phyloP scores from a whole-genome alignment of 2,888 invertebrate genomes.

The Scaptomyza polygonia region DNA sequence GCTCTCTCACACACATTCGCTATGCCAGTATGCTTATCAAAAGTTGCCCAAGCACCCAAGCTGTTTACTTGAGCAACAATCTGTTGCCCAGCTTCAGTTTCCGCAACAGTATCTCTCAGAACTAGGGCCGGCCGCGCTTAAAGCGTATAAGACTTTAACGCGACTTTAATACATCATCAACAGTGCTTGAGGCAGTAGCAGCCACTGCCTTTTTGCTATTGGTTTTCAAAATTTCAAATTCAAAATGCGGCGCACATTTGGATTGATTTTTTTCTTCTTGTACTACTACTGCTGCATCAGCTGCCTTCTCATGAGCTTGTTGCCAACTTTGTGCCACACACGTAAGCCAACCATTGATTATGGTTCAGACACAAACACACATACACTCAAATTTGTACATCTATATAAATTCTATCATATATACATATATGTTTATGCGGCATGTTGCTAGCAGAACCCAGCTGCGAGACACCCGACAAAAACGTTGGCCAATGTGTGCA shows the following conservation, averaged over 20 bases:
- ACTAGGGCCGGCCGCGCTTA: slow-evolving; percentile 42
- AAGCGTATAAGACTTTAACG: slow-evolving; percentile 70
- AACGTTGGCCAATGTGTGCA: slow-evolving; percentile 67
- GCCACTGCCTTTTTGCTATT: slow-evolving; percentile 1
- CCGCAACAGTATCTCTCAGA: slow-evolving; percentile 27
- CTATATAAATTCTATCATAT: slow-evolving; percentile 12
- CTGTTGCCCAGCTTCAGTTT: slow-evolving; percentile 59
- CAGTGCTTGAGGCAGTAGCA: slow-evolving; percentile 19
- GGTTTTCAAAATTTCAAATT: slow-evolving; percentile 57
- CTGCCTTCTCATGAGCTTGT: slow-evolving; percentile 52
- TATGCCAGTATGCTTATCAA: slow-evolving; percentile 58
- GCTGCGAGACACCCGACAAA: slow-evolving; percentile 70
- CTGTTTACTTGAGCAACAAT: slow-evolving; percentile 77
- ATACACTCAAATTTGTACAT: slow-evolving; percentile 6
- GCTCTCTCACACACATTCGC: background rate
- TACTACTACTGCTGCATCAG: slow-evolving; percentile 13
- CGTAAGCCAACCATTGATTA: slow-evolving; percentile 64
- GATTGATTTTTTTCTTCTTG: slow-evolving; percentile 69
- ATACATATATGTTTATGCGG: slow-evolving; percentile 12
- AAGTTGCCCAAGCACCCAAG: slow-evolving; percentile 68
- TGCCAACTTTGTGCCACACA: slow-evolving; percentile 67
- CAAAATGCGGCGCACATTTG: slow-evolving; percentile 68
- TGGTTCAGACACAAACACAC: slow-evolving; percentile 26
- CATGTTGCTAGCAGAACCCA: slow-evolving; percentile 41
- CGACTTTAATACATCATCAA: slow-evolving; percentile 69